Evolutionary conservation across 2,888 invertebrate species (phyloP).

Genomic region (Orthosia gothica): DNA sequence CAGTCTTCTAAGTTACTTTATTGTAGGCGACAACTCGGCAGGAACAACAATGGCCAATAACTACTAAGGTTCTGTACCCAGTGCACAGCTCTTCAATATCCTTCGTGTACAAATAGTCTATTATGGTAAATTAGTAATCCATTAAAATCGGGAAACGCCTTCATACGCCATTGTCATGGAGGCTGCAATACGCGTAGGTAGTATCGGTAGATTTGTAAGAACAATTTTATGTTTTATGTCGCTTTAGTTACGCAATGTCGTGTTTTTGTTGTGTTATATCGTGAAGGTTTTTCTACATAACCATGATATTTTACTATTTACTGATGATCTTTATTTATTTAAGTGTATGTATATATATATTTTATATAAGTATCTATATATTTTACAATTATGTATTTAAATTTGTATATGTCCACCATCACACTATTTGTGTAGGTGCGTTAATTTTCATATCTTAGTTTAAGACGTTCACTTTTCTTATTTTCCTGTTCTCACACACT

Average conservation of each 20-base stretch:
- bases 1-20: neutral
- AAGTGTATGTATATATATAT: too few species aligned
- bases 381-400: too few species aligned
- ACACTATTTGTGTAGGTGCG: too few species aligned
- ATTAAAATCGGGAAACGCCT: slow-evolving; percentile 23
- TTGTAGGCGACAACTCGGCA: neutral
- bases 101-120: slow-evolving; percentile 1
- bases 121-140: slow-evolving; percentile 35
- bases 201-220: neutral
- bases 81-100: neutral
- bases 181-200: neutral
- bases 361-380: too few species aligned
- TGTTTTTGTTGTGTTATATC: neutral
- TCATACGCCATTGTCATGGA: slow-evolving; percentile 18
- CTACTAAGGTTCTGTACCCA: neutral
- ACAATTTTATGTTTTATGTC: neutral
- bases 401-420: too few species aligned
- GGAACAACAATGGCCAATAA: slow-evolving; percentile 27
- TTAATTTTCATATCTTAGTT: too few species aligned
- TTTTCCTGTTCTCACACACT: too few species aligned
- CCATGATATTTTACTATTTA: neutral
- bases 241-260: neutral
- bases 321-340: too few species aligned
- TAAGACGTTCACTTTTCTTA: too few species aligned
- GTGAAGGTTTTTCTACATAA: neutral